Conservation (phyloP, 1,140 invertebrate genomes). For the Meloidogyne exigua region DNA sequence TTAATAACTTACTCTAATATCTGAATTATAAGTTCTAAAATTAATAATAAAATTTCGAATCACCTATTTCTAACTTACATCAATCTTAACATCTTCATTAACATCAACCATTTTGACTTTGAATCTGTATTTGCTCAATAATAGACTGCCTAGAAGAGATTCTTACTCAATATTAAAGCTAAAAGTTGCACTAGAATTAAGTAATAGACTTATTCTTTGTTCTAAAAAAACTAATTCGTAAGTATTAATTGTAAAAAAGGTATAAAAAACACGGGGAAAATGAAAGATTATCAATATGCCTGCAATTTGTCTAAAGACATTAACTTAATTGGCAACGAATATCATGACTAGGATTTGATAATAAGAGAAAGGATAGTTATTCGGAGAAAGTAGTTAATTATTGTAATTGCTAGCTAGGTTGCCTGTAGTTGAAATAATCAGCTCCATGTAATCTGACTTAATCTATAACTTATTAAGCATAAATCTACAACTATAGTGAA, state of each 20-base stretch:
- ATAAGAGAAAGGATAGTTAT: not conserved
- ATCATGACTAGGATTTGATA: not conserved
- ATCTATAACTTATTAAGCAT: not conserved
- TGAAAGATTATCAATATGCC: too few species aligned
- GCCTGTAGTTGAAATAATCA: conserved; percentile 1
- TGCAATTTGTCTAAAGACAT: too few species aligned
- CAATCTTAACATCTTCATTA: conserved; percentile 25
- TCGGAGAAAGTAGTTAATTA: not conserved
- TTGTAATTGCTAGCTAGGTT: not conserved
- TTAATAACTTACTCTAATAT: too few species aligned
- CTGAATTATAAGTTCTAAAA: not conserved
- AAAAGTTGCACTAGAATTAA: conserved; percentile 3
- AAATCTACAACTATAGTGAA: not conserved
- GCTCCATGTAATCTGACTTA: not conserved
- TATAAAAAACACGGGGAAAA: not conserved
- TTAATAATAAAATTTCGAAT: not conserved
- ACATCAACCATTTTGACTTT: conserved; percentile 22
- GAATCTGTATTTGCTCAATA: not conserved
- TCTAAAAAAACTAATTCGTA: not conserved
- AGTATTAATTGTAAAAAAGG: not conserved
- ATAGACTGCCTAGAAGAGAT: not conserved
- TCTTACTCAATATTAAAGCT: not conserved
- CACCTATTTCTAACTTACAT: conserved; percentile 15
- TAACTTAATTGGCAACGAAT: not conserved
- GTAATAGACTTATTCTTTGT: not conserved